A percentile compares a stretch with the other conserved stretches of the same genome.
These are phyloP conservation scores for Poeciliopsis turneri DNA, from an alignment of 2,797 vertebrate species.

Conservation along the genomic window DNA sequence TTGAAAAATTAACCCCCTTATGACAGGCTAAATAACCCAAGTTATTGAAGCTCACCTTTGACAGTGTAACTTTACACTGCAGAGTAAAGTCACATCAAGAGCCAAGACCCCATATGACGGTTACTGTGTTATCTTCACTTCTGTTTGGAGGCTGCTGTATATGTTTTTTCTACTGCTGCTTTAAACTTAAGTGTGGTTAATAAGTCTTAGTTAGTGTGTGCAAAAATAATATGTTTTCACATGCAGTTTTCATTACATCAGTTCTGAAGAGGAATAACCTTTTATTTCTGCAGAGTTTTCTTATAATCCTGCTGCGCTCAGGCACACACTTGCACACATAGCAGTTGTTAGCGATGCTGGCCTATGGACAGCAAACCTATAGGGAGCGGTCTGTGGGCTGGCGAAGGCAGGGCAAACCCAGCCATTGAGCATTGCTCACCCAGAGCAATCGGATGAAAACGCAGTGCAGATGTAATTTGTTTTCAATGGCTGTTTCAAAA, in stretches of 20 bases:
- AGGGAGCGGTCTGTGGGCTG: constrained; percentile 67
- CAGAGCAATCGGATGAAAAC: constrained; percentile 97
- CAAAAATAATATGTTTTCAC: background rate
- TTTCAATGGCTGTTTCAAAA: constrained; percentile 99
- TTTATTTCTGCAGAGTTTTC: constrained; percentile 36
- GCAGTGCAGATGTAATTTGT: constrained; percentile 99
- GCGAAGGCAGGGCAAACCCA: constrained; percentile 51
- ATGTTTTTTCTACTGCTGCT: background rate
- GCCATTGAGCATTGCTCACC: constrained; percentile 93
- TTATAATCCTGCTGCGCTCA: constrained; percentile 21
- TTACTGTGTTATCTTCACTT: no score
- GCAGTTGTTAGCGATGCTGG: constrained; percentile 83
- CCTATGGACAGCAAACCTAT: constrained; percentile 80
- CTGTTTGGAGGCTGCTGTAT: no score
- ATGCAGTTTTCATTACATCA: background rate
- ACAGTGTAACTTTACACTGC: no score
- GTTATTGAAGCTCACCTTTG: no score
- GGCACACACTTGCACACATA: constrained; percentile 28
- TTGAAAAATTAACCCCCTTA: no score
- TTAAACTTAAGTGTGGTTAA: background rate
- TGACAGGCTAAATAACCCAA: no score
- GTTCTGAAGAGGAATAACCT: background rate
- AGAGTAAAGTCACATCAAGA: no score
- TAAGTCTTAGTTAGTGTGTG: no score
- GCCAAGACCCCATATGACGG: no score